These are phyloP conservation scores for Ptychoptera contaminata DNA, from an alignment of 2,888 invertebrate species.

Conservation along the genomic window DNA sequence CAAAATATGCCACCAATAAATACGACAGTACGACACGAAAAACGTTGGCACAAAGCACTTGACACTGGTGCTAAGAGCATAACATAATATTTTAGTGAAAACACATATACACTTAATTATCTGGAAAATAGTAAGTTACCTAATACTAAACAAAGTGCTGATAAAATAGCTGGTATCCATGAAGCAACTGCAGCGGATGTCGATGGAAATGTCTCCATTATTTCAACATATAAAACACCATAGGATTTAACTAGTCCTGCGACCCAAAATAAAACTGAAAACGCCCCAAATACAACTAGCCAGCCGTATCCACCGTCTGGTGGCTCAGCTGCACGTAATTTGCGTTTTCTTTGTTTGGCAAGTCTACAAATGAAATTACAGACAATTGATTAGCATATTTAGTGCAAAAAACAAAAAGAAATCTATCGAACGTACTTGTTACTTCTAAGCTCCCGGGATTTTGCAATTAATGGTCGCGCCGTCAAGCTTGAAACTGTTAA, in stretches of 20 bases:
- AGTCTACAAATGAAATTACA: not conserved
- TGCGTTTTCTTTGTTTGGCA: constrained; percentile 6
- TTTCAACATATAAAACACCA: constrained; percentile 64
- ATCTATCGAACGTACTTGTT: constrained; percentile 7
- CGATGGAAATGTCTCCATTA: constrained; percentile 62
- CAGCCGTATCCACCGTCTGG: constrained; percentile 64
- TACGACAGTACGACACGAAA: constrained; percentile 52
- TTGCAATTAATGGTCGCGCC: constrained; percentile 53
- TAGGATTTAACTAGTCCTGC: constrained; percentile 68
- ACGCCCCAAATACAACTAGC: constrained; percentile 61
- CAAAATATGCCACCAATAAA: constrained; percentile 58
- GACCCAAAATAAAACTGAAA: constrained; percentile 68
- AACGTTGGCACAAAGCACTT: constrained; percentile 54
- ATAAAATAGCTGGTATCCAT: constrained; percentile 65
- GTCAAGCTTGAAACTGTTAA: constrained; percentile 57
- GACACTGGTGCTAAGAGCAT: constrained; percentile 47
- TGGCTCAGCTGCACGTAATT: constrained; percentile 26
- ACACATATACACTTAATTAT: no score
- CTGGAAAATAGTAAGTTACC: constrained; percentile 20
- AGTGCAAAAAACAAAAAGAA: not conserved
- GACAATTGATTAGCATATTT: not conserved
- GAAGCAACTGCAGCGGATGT: constrained; percentile 60
- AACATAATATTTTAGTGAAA: not conserved
- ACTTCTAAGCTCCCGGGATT: constrained; percentile 41
- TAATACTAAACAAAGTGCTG: constrained; percentile 56